phyloP scores from a whole-genome alignment of 2,113 vertebrate species.

The Coptodon rendalli region DNA sequence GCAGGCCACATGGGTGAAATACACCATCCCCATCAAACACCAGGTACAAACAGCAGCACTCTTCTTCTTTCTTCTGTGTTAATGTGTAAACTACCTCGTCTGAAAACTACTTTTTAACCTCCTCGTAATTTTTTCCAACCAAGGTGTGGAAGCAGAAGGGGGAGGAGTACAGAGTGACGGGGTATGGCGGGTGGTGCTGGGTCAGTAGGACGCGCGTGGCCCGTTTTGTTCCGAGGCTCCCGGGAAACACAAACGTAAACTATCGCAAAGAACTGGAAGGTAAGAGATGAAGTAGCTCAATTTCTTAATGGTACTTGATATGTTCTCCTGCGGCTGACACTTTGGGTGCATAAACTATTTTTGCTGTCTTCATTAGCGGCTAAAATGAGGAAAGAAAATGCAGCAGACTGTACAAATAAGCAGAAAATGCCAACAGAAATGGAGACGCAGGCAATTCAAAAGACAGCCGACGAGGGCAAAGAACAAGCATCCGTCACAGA shows the following conservation, averaged over 20 bases:
- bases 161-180: constrained; percentile 96
- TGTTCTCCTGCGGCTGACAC: neutral
- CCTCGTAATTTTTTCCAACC: neutral
- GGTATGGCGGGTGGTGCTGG: constrained; percentile 97
- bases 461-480: neutral
- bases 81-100: neutral
- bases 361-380: neutral
- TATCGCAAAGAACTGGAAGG: constrained; percentile 75
- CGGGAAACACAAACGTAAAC: constrained; percentile 95
- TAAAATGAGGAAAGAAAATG: constrained; percentile 30
- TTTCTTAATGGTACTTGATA: neutral
- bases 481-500: neutral
- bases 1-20: constrained; percentile 96
- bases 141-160: constrained; percentile 99
- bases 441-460: neutral
- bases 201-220: constrained; percentile 92
- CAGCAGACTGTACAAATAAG: neutral
- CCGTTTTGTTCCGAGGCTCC: constrained; percentile 86
- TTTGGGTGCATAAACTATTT: neutral
- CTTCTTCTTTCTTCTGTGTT: neutral
- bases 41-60: constrained; percentile 71
- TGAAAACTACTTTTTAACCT: neutral
- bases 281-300: neutral
- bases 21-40: constrained; percentile 93
- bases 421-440: neutral